Evolutionary conservation across 35 echinoderm and acorn worm species (phyloP).

Genomic region (Acanthaster planci): DNA sequence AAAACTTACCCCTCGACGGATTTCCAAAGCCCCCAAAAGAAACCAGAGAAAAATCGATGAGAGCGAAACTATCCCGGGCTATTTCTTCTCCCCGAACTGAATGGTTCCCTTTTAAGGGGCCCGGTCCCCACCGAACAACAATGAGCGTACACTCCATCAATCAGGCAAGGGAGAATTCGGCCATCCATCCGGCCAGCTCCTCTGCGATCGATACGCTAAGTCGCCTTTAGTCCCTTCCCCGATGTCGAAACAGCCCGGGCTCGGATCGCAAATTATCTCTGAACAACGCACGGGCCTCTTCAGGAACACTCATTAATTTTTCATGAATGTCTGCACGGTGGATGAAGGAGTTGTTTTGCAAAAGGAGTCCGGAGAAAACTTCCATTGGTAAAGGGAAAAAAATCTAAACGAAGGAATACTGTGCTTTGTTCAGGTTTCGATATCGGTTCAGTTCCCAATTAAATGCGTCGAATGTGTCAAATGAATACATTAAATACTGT

Average conservation of each 20-base stretch:
- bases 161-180: neutral
- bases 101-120: neutral
- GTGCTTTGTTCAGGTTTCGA: no score
- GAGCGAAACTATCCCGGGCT: neutral
- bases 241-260: neutral
- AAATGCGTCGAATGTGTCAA: no score
- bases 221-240: neutral
- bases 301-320: constrained; percentile 7
- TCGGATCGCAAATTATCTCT: neutral
- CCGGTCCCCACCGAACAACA: neutral
- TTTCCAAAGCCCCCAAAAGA: neutral
- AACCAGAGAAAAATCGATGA: constrained; percentile 1
- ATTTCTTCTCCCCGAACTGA: neutral
- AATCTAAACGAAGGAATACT: no score
- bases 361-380: no score
- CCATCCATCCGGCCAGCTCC: constrained; percentile 8
- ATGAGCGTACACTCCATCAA: constrained; percentile 21
- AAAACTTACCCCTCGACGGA: neutral
- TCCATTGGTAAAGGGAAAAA: no score
- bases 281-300: neutral
- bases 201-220: neutral
- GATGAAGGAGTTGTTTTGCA: neutral
- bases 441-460: no score
- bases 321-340: neutral
- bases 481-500: no score